A percentile compares a stretch with the other conserved stretches of the same genome.
These are phyloP conservation scores for Neelides sp. DNA, from an alignment of 1,140 invertebrate species.

Conservation along the genomic window DNA sequence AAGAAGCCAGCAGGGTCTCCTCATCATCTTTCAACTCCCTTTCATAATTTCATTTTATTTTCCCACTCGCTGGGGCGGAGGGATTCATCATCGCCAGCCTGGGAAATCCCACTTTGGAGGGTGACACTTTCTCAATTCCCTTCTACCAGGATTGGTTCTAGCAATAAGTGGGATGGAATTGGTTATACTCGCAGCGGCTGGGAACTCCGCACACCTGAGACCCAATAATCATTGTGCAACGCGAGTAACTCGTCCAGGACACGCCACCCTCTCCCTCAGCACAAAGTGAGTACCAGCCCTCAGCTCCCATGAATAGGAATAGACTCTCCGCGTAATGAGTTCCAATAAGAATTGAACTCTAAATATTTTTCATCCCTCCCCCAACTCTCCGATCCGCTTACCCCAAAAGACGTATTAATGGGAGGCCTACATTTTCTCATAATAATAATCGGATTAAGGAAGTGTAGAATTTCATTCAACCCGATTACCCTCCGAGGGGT, in stretches of 20 bases:
- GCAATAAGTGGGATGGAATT: slow-evolving; percentile 12
- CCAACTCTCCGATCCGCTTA: too few relatives aligned
- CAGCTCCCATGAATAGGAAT: too few relatives aligned
- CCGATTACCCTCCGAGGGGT: too few relatives aligned
- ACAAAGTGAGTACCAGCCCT: too few relatives aligned
- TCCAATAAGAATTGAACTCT: too few relatives aligned
- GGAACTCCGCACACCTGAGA: slow-evolving; percentile 26
- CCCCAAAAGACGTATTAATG: too few relatives aligned
- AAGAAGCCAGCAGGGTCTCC: not conserved
- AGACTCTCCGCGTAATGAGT: too few relatives aligned
- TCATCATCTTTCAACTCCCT: not conserved
- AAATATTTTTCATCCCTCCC: too few relatives aligned
- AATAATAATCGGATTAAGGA: too few relatives aligned
- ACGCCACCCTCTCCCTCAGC: slow-evolving; percentile 10
- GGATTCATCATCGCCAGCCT: not conserved
- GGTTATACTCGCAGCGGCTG: slow-evolving; percentile 10
- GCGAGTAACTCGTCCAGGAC: slow-evolving; percentile 18
- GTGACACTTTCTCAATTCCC: not conserved
- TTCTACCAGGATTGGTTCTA: not conserved
- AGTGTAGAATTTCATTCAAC: too few relatives aligned
- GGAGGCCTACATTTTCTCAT: too few relatives aligned
- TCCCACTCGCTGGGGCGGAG: not conserved
- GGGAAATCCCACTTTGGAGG: not conserved
- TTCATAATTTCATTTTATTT: slow-evolving; percentile 6
- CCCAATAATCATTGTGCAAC: slow-evolving; percentile 25